Conservation (phyloP, 2,113 vertebrate genomes). For the Diphyllodes magnificus region DNA sequence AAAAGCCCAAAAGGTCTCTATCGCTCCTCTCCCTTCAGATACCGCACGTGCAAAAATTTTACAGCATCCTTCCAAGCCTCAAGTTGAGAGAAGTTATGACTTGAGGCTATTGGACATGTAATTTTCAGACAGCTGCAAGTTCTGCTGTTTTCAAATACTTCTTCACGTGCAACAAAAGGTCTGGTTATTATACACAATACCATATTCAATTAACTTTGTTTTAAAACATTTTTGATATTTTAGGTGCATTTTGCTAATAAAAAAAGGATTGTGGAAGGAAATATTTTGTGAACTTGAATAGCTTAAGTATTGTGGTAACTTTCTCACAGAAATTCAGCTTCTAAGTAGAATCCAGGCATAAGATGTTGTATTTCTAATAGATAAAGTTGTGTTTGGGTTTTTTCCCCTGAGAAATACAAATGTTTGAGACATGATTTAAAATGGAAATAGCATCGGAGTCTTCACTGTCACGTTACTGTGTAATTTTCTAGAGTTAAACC, state of each 20-base stretch:
- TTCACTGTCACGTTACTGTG: not conserved
- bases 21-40: not conserved
- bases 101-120: slow-evolving; percentile 37
- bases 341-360: not conserved
- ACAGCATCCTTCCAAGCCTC: slow-evolving; percentile 36
- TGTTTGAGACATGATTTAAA: not conserved
- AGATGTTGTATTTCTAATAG: not conserved
- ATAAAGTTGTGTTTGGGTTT: not conserved
- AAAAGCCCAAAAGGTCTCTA: not conserved
- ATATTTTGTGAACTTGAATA: not conserved
- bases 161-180: not conserved
- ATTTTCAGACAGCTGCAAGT: slow-evolving; percentile 45
- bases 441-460: not conserved
- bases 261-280: not conserved
- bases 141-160: slow-evolving; percentile 37
- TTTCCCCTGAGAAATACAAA: not conserved
- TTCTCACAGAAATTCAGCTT: not conserved
- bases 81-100: slow-evolving; percentile 34
- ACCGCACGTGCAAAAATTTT: slow-evolving; percentile 9
- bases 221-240: not conserved
- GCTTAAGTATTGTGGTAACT: not conserved
- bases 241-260: not conserved
- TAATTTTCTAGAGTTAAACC: not conserved
- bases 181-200: not conserved
- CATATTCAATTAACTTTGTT: not conserved